Percentiles rank a stretch among this genome's conserved stretches.
phyloP scores from a whole-genome alignment of 2,888 invertebrate genomes.

The Melikaiella ostensackeni region DNA sequence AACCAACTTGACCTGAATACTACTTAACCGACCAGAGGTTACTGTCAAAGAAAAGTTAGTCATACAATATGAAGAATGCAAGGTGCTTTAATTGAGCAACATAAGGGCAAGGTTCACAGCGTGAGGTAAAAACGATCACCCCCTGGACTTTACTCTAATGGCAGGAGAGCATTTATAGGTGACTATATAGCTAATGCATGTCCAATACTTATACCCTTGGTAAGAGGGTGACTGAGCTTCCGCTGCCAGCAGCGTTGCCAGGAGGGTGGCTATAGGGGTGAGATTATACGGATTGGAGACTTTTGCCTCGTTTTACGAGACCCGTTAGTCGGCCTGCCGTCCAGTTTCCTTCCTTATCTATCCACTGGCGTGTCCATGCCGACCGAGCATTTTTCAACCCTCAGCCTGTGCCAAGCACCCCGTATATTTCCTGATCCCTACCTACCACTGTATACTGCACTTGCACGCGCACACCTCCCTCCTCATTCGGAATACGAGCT shows the following conservation, averaged over 20 bases:
- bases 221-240: constrained; percentile 6
- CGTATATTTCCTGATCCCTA: constrained; percentile 46
- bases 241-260: neutral
- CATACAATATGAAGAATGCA: neutral
- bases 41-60: neutral
- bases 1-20: neutral
- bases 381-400: constrained; percentile 53
- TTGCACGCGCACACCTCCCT: neutral
- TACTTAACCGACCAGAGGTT: neutral
- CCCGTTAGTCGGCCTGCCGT: constrained; percentile 50
- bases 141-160: neutral
- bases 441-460: neutral
- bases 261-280: neutral
- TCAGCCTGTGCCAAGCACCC: neutral
- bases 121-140: neutral
- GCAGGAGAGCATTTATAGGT: neutral
- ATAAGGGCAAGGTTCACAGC: neutral
- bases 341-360: constrained; percentile 49
- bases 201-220: neutral
- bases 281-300: constrained; percentile 60
- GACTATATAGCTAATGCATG: neutral
- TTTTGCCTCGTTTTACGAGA: constrained; percentile 58
- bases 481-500: neutral
- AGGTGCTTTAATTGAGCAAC: neutral
- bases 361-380: constrained; percentile 50